These are phyloP conservation scores for Galendromus occidentalis DNA, from an alignment of 1,140 invertebrate species.

Conservation along the genomic window DNA sequence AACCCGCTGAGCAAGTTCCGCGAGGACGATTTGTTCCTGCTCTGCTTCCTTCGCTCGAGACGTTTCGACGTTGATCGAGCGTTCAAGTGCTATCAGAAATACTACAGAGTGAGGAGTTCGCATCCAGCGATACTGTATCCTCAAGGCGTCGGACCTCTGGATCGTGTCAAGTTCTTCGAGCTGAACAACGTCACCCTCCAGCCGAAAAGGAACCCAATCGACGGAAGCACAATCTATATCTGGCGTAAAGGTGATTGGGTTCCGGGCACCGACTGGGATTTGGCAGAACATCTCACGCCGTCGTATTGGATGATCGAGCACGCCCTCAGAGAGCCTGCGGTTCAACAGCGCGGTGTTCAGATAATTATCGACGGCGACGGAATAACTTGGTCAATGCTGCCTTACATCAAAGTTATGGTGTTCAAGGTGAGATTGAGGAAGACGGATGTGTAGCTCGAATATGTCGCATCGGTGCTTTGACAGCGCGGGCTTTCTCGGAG, in stretches of 20 bases:
- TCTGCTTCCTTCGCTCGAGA: conserved; percentile 7
- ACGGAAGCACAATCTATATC: background rate
- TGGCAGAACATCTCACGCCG: conserved; percentile 1
- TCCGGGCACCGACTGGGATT: background rate
- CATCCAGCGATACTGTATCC: background rate
- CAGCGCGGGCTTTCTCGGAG: no score
- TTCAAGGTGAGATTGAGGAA: conserved; percentile 8
- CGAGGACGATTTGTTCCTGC: background rate
- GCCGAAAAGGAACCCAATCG: background rate
- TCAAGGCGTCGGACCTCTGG: background rate
- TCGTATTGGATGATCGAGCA: conserved; percentile 10
- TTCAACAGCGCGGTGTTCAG: background rate
- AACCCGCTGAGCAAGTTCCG: background rate
- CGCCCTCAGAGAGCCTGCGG: background rate
- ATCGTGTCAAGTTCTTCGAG: conserved; percentile 1
- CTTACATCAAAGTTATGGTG: background rate
- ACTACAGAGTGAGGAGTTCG: background rate
- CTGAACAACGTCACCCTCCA: conserved; percentile 7
- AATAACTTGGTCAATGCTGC: background rate
- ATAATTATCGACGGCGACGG: conserved; percentile 4
- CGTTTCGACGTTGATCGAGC: conserved; percentile 4
- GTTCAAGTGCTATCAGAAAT: conserved; percentile 6
- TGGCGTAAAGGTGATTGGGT: background rate
- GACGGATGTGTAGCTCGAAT: no score
- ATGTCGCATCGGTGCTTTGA: no score